Conservation (phyloP, 2,797 vertebrate genomes). For the Poecile montanus region DNA sequence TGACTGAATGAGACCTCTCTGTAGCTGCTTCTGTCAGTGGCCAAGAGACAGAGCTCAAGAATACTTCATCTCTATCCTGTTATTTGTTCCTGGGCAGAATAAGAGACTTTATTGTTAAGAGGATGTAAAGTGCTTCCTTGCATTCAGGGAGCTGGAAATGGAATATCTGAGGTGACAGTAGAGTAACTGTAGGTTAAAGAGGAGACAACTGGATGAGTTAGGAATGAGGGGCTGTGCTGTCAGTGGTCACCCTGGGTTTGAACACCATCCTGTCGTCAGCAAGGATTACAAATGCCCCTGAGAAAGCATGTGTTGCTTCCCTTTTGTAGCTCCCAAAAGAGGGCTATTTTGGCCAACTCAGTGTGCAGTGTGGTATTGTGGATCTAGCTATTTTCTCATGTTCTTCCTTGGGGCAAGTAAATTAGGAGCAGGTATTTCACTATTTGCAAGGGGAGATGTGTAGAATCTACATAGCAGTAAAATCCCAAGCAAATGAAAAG, state of each 20-base stretch:
- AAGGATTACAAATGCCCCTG: neutral
- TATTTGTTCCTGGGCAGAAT: neutral
- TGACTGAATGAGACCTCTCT: neutral
- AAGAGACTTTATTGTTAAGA: neutral
- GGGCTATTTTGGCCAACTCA: accelerated
- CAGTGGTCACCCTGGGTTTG: neutral
- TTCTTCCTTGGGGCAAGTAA: neutral
- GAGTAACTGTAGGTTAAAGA: neutral
- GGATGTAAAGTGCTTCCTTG: neutral
- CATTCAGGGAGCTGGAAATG: neutral
- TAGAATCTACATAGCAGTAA: neutral
- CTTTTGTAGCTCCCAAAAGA: neutral
- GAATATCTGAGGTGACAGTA: neutral
- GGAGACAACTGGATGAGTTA: neutral
- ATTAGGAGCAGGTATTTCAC: neutral
- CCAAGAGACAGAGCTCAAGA: neutral
- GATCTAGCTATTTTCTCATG: neutral
- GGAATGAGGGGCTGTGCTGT: neutral
- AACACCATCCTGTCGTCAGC: neutral
- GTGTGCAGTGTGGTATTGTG: neutral
- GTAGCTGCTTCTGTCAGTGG: neutral
- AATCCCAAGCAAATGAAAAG: neutral
- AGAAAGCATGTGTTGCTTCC: accelerated
- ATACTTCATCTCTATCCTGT: neutral
- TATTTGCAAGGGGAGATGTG: neutral